Evolutionary conservation across 2,797 vertebrate genomes (phyloP).

Genomic region (Dallia pectoralis): DNA sequence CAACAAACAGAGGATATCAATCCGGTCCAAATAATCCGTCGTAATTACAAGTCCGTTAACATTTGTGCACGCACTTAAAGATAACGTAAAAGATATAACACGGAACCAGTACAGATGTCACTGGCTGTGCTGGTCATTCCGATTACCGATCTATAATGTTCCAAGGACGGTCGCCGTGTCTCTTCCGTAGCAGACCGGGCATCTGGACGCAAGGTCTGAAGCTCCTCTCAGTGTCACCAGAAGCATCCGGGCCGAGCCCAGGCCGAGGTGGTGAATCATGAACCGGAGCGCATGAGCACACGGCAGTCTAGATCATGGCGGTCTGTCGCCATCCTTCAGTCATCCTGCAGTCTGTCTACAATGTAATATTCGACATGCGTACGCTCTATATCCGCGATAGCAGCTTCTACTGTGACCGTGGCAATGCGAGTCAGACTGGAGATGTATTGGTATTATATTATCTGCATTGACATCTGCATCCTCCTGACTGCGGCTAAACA

Average conservation of each 20-base stretch:
- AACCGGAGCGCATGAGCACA: conserved; percentile 45
- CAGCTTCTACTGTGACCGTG: not conserved
- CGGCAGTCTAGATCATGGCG: conserved; percentile 36
- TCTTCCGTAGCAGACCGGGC: conserved; percentile 43
- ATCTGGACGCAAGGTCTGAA: conserved; percentile 49
- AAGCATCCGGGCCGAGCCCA: no score
- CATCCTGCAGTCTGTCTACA: conserved; percentile 23
- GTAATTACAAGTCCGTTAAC: conserved; percentile 41
- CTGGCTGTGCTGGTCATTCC: not conserved
- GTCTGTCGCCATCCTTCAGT: conserved; percentile 38
- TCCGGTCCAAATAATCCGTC: conserved; percentile 48
- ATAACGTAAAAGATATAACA: conserved; percentile 60
- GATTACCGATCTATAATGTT: not conserved
- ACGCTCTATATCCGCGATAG: not conserved
- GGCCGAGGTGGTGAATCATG: conserved; percentile 31
- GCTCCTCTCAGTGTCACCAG: conserved; percentile 52
- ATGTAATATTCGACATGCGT: conserved; percentile 2
- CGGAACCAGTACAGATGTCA: conserved; percentile 15
- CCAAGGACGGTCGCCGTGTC: conserved; percentile 22
- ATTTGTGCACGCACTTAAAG: conserved; percentile 46
- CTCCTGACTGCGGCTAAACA: no score
- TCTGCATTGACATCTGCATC: no score
- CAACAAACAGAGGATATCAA: conserved; percentile 28
- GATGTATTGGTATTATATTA: no score
- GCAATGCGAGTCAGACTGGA: not conserved